Evolutionary conservation across 2,113 vertebrate species (phyloP).

Genomic region (Stigmatopora argus): DNA sequence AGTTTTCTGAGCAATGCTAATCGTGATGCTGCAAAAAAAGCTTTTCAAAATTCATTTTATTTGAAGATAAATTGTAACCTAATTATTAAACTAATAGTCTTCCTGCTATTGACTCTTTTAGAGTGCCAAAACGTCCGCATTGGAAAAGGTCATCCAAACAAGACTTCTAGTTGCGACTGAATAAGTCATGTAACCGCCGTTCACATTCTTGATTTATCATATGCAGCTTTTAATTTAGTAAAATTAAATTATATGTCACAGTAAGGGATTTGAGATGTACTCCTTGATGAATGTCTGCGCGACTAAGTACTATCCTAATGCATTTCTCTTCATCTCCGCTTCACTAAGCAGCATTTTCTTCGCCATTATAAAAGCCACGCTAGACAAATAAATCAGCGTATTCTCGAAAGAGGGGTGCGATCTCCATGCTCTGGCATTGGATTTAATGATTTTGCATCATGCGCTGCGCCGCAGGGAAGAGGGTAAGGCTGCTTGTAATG

Average conservation of each 20-base stretch:
- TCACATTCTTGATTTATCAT: conserved; percentile 19
- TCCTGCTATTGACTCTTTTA: not conserved
- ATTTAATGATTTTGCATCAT: conserved; percentile 29
- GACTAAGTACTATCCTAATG: conserved; percentile 31
- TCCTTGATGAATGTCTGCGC: conserved; percentile 45
- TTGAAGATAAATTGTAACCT: not conserved
- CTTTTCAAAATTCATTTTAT: too few species aligned
- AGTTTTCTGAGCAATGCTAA: too few species aligned
- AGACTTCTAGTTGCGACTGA: not conserved
- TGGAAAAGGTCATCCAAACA: not conserved
- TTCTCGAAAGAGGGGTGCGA: conserved; percentile 23
- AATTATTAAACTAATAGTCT: not conserved
- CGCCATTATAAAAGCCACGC: conserved; percentile 35
- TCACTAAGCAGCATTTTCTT: conserved; percentile 36
- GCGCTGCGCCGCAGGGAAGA: conserved; percentile 2
- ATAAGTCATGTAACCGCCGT: not conserved
- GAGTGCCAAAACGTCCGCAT: not conserved
- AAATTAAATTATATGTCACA: conserved; percentile 28
- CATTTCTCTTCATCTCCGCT: conserved; percentile 36
- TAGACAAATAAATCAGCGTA: conserved; percentile 43
- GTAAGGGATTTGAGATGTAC: conserved; percentile 18
- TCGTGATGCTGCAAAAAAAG: too few species aligned
- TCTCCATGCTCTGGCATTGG: conserved; percentile 8
- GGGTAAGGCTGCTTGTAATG: conserved; percentile 28
- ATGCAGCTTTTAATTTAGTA: conserved; percentile 25